phyloP scores from a whole-genome alignment of 2,888 invertebrate genomes.

The Fabriciana adippe region DNA sequence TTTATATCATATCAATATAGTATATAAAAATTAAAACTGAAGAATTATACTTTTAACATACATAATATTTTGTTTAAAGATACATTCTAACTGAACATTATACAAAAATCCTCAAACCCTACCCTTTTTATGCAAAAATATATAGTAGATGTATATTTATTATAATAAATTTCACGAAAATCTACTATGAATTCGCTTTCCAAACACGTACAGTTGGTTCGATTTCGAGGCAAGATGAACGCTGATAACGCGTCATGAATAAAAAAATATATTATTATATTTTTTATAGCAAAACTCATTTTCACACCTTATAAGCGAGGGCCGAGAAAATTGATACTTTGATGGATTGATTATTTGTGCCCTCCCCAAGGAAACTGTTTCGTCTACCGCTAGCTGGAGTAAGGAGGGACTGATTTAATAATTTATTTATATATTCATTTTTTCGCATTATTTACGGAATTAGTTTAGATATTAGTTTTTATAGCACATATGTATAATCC shows the following conservation, averaged over 20 bases:
- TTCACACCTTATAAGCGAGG: slow-evolving; percentile 51
- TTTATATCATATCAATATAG: not conserved
- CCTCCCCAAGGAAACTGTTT: slow-evolving; percentile 23
- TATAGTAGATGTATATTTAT: slow-evolving; percentile 23
- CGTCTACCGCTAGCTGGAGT: slow-evolving; percentile 12
- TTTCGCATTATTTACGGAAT: not conserved
- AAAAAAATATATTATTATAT: slow-evolving; percentile 50
- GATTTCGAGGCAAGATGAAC: slow-evolving; percentile 55
- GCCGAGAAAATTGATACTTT: slow-evolving; percentile 58
- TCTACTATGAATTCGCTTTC: slow-evolving; percentile 59
- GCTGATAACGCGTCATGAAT: slow-evolving; percentile 59
- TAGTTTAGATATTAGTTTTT: not conserved
- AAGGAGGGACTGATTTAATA: slow-evolving; percentile 9
- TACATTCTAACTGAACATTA: not conserved
- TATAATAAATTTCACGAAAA: slow-evolving; percentile 46
- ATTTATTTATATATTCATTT: slow-evolving; percentile 15
- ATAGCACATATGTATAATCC: too few species aligned
- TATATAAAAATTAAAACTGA: too few species aligned
- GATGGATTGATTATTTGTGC: slow-evolving; percentile 52
- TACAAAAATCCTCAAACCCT: not conserved
- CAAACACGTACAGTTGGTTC: slow-evolving; percentile 58
- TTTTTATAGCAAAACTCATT: slow-evolving; percentile 47
- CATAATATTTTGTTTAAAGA: too few species aligned
- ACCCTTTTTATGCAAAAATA: slow-evolving; percentile 15
- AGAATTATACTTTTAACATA: too few species aligned